Percentiles rank a stretch among this genome's conserved stretches.
phyloP scores from a whole-genome alignment of 2,888 invertebrate genomes.

The Eristalis pertinax region DNA sequence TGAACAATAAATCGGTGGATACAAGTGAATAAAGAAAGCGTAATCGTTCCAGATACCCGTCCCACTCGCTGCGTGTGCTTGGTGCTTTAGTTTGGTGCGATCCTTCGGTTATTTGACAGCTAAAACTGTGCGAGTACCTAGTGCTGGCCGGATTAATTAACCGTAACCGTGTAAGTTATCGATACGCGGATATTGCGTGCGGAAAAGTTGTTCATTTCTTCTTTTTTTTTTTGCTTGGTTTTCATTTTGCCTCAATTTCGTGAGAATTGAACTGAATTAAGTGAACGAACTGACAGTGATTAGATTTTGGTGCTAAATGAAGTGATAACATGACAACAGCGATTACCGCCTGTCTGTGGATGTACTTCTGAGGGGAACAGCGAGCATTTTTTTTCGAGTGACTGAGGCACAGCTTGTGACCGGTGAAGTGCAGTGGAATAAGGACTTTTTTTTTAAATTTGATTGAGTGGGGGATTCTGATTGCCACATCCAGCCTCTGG shows the following conservation, averaged over 20 bases:
- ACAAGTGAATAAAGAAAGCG: slow-evolving; percentile 51
- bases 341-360: not conserved
- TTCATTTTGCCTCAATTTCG: not conserved
- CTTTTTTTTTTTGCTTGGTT: not conserved
- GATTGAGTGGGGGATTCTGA: not conserved
- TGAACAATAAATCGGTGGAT: slow-evolving; percentile 45
- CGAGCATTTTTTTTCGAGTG: not conserved
- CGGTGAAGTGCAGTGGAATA: not conserved
- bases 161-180: slow-evolving; percentile 59
- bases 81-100: not conserved
- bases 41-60: not conserved
- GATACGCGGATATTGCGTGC: slow-evolving; percentile 55
- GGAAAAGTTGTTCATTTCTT: not conserved
- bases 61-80: not conserved
- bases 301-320: not conserved
- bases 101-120: slow-evolving; percentile 30
- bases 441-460: not conserved
- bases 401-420: not conserved
- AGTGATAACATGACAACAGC: not conserved
- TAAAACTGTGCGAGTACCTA: slow-evolving; percentile 1
- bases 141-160: slow-evolving; percentile 50
- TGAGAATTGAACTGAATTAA: not conserved
- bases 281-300: slow-evolving; percentile 28
- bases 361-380: not conserved
- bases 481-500: too few relatives aligned